Base-by-base conservation (phyloP, 1,140 invertebrate species). In the Drosophila micromelanica region DNA sequence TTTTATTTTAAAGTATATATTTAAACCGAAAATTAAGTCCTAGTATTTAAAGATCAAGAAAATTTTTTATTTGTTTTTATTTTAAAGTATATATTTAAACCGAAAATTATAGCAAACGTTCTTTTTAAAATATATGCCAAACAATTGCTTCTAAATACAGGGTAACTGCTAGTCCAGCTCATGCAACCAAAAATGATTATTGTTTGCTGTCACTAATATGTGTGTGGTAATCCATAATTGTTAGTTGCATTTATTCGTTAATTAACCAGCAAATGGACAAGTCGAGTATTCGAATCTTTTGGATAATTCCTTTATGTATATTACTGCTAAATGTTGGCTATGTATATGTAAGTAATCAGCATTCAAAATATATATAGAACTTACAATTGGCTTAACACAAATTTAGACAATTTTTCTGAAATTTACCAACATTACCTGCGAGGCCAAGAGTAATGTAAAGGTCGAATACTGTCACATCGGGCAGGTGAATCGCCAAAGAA, bases 391-490 rank as follows among this genome's bases (percentile, higher is more conserved):
- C 30, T 32, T 40, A n/a, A 40, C 1, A 11, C 5, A 5, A 3
- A 15, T 9, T 3, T 13, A 49, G 48, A 23, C n/a, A 7, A 15
- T 49, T 8, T 42, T 56, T 3, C 4, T 80, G 0, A 61, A 38
- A 37, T 80, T 80, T 27, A 72, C 30, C 3, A 80, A 80, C 32
- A 46, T 76, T 2, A 72, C 61, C n/a, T 80, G 78, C 17, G 67
- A 80, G n/a, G 62, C 56, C 12, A 61, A 57, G 12, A 3, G 0
- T 1, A 30, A 7, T 42, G 6, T 54, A 12, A 3, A 1, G 4
- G 51, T 76, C 3, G 43, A 72, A 1, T 76, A 76, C 17, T 80
- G 78, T 13, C 48, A 27, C 11, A 2, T 72, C 5, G 30, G 38
- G 0, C 17, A 43, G 0, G 13, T 80, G 5, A 23, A 57, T 9